A percentile compares a stretch with the other conserved stretches of the same genome.
phyloP scores from a whole-genome alignment of 1,140 invertebrate genomes.

The Heliothis subflexa region DNA sequence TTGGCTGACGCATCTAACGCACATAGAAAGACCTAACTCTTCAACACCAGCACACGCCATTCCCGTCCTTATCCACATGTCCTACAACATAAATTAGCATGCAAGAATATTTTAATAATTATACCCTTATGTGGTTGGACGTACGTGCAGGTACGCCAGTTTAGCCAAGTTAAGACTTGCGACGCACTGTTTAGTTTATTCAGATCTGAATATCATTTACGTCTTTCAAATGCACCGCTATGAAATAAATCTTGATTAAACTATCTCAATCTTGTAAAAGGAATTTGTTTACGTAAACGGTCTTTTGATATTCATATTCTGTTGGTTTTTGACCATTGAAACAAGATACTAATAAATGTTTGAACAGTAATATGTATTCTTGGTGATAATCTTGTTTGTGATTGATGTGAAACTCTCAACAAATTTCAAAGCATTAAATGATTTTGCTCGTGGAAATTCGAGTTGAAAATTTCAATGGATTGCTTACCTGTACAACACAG shows the following conservation, averaged over 20 bases:
- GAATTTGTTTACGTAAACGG: conserved; percentile 16
- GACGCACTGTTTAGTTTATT: conserved; percentile 48
- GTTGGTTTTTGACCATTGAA: conserved; percentile 14
- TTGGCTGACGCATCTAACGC: conserved; percentile 48
- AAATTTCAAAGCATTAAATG: conserved; percentile 16
- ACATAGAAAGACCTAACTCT: conserved; percentile 28
- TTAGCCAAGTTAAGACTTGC: conserved; percentile 43
- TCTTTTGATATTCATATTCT: conserved; percentile 9
- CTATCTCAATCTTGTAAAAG: conserved; percentile 30
- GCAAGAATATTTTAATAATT: conserved; percentile 32
- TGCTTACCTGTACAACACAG: conserved; percentile 3
- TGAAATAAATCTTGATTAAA: conserved; percentile 44
- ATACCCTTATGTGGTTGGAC: conserved; percentile 41
- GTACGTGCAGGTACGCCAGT: conserved; percentile 46
- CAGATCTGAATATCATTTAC: conserved; percentile 49
- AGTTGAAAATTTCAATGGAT: conserved; percentile 16
- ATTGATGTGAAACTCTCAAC: not conserved
- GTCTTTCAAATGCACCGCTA: conserved; percentile 25
- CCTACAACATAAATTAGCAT: conserved; percentile 20
- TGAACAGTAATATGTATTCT: not conserved
- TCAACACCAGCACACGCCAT: conserved; percentile 4
- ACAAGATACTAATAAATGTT: conserved; percentile 26
- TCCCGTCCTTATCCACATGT: conserved; percentile 7
- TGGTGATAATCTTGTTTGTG: not conserved
- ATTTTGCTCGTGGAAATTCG: conserved; percentile 7